Percentiles rank a stretch among this genome's conserved stretches.
These are phyloP conservation scores for Nannospalax galili DNA, from an alignment of 2,113 vertebrate species.

Conservation along the genomic window DNA sequence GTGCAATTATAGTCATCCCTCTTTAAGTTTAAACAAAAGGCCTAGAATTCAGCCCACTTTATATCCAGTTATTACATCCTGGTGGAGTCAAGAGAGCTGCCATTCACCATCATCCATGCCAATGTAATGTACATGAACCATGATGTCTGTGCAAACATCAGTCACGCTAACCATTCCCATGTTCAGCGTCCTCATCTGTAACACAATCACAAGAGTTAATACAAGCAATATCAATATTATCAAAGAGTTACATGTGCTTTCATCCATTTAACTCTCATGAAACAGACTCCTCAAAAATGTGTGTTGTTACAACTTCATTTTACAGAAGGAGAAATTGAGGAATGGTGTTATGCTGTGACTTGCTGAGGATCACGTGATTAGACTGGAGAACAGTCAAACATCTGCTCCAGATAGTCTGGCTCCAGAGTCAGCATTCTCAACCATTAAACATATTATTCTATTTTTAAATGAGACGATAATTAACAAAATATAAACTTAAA, in stretches of 20 bases:
- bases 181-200: neutral
- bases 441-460: neutral
- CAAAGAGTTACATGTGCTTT: too few relatives aligned
- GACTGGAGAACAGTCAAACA: neutral
- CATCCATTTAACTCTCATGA: too few relatives aligned
- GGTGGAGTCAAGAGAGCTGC: neutral
- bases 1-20: slow-evolving; percentile 19
- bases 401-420: neutral
- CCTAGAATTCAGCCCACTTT: neutral
- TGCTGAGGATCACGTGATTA: neutral
- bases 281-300: too few relatives aligned
- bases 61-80: neutral
- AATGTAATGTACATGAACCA: neutral
- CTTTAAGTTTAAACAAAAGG: slow-evolving; percentile 6
- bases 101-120: neutral
- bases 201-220: too few relatives aligned
- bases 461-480: slow-evolving; percentile 29
- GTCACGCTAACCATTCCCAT: neutral
- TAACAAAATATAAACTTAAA: neutral
- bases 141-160: neutral
- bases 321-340: neutral
- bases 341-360: neutral
- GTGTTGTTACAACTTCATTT: neutral
- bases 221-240: too few relatives aligned
- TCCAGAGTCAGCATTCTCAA: neutral